Percentiles rank a stretch among this genome's conserved stretches.
Evolutionary conservation across 2,797 vertebrate species (phyloP).

Genomic region (Calcarius lapponicus): DNA sequence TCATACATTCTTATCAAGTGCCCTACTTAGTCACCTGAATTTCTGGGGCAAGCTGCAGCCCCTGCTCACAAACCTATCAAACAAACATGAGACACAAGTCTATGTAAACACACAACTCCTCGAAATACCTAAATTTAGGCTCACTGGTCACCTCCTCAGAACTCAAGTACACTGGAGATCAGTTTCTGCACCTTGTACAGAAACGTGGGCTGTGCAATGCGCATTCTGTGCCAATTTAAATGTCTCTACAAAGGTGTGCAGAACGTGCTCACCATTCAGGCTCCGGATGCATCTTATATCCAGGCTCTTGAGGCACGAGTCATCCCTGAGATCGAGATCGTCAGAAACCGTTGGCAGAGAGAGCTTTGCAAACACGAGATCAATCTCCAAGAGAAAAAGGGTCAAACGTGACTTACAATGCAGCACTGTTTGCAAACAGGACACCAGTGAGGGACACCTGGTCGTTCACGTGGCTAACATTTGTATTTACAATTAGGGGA

Average conservation of each 20-base stretch:
- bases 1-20: not conserved
- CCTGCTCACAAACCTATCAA: not conserved
- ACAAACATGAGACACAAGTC: not conserved
- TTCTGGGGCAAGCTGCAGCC: not conserved
- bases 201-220: not conserved
- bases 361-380: constrained; percentile 95
- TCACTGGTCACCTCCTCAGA: not conserved
- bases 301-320: constrained; percentile 89
- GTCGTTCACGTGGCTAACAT: not conserved
- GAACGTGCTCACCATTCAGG: constrained; percentile 85
- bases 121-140: not conserved
- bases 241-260: not conserved
- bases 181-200: not conserved
- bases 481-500: not conserved
- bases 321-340: constrained; percentile 93
- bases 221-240: not conserved
- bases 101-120: not conserved
- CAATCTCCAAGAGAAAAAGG: constrained; percentile 82
- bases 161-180: not conserved
- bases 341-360: constrained; percentile 91
- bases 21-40: not conserved
- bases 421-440: not conserved
- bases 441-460: not conserved
- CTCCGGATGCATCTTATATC: constrained; percentile 97
- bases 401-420: not conserved